Percentiles rank a stretch among this genome's conserved stretches.
phyloP scores from a whole-genome alignment of 2,888 invertebrate genomes.

The Polietes domitor region DNA sequence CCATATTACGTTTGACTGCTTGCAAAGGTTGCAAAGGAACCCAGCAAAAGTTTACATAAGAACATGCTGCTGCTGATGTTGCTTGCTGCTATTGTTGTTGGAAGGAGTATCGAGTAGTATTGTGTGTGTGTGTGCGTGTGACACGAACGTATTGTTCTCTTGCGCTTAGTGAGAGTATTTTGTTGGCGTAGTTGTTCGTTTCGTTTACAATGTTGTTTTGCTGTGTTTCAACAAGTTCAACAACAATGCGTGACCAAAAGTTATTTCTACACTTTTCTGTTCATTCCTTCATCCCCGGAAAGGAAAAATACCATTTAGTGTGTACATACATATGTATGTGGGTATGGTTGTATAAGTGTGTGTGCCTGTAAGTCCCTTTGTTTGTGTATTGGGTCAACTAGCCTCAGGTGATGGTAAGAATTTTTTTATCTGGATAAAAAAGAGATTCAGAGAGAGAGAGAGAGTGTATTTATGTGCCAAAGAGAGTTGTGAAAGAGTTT shows the following conservation, averaged over 20 bases:
- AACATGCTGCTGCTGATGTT: neutral
- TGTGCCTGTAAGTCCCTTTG: conserved; percentile 2
- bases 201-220: conserved; percentile 24
- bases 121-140: neutral
- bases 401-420: conserved; percentile 32
- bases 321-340: neutral
- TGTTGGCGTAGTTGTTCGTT: conserved; percentile 19
- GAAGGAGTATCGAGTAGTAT: neutral
- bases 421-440: conserved; percentile 41
- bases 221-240: conserved; percentile 64
- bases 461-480: neutral
- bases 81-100: too few relatives aligned
- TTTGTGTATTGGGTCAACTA: conserved; percentile 60
- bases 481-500: conserved; percentile 16
- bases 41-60: conserved; percentile 24
- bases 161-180: conserved; percentile 39
- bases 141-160: neutral
- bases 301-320: conserved; percentile 26
- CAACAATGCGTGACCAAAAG: conserved; percentile 41
- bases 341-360: neutral
- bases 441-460: conserved; percentile 1
- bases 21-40: neutral
- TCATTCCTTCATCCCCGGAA: conserved; percentile 52
- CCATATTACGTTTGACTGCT: conserved; percentile 49
- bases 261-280: conserved; percentile 13